Evolutionary conservation across 2,888 invertebrate species (phyloP).

Genomic region (Kuschelorhynchus macadamiae): DNA sequence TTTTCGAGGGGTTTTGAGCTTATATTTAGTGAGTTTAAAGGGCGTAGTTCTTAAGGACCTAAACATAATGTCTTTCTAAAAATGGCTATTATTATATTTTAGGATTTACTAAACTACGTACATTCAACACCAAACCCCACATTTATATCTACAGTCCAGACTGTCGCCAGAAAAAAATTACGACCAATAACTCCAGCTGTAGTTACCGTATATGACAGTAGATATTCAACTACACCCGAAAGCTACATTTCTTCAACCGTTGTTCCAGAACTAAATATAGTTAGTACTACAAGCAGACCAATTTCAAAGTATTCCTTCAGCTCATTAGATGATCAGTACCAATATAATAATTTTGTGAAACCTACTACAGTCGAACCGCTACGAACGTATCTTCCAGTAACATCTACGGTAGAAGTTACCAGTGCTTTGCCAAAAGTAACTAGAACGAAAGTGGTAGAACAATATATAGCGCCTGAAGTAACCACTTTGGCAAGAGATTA

Average conservation of each 20-base stretch:
- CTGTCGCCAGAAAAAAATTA: constrained; percentile 58
- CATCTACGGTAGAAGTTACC: constrained; percentile 38
- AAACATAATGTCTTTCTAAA: too few relatives aligned
- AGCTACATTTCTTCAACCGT: constrained; percentile 15
- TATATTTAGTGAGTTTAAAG: too few relatives aligned
- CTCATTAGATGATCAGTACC: constrained; percentile 56
- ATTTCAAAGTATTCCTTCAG: constrained; percentile 58
- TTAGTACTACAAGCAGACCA: constrained; percentile 54
- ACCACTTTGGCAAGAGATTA: constrained; percentile 52
- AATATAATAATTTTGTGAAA: constrained; percentile 40
- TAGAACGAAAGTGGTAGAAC: constrained; percentile 26
- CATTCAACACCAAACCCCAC: constrained; percentile 62
- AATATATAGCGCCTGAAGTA: constrained; percentile 49
- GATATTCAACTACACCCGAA: constrained; percentile 53
- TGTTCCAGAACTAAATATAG: constrained; percentile 18
- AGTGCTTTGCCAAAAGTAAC: constrained; percentile 25
- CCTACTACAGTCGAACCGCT: constrained; percentile 37
- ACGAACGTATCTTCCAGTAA: constrained; percentile 44
- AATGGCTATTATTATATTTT: constrained; percentile 4
- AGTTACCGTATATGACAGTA: constrained; percentile 58
- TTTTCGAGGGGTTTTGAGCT: too few relatives aligned
- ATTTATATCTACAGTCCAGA: constrained; percentile 66
- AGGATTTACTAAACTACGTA: constrained; percentile 41
- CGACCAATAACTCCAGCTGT: constrained; percentile 53
- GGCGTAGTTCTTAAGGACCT: too few relatives aligned